Evolutionary conservation across 2,888 invertebrate genomes (phyloP).

Genomic region (Limnephilus rhombicus): DNA sequence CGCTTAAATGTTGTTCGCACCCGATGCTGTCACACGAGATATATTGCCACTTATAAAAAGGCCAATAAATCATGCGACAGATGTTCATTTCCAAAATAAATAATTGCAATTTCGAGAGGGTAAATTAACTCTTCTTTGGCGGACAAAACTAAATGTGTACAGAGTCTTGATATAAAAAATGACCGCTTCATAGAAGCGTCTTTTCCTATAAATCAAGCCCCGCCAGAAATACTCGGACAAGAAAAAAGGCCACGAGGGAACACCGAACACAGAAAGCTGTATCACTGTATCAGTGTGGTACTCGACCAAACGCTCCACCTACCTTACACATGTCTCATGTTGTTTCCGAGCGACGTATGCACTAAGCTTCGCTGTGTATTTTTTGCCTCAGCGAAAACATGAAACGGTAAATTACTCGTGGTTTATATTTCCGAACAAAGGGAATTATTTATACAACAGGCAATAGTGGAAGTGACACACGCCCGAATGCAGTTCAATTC

Average conservation of each 20-base stretch:
- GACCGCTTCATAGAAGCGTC: conserved; percentile 43
- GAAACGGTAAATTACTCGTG: conserved; percentile 54
- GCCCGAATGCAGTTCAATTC: conserved; percentile 25
- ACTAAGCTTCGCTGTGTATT: conserved; percentile 8
- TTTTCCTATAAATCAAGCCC: conserved; percentile 34
- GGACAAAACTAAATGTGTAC: conserved; percentile 21
- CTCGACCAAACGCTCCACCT: not conserved
- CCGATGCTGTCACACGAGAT: not conserved
- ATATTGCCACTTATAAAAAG: conserved; percentile 28
- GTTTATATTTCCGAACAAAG: conserved; percentile 61
- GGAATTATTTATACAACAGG: conserved; percentile 61
- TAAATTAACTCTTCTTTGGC: conserved; percentile 35
- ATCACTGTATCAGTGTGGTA: not conserved
- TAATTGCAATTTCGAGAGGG: conserved; percentile 39
- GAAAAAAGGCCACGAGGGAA: conserved; percentile 5
- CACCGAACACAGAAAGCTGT: not conserved
- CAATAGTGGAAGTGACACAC: conserved; percentile 57
- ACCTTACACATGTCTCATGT: conserved; percentile 34
- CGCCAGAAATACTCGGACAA: conserved; percentile 18
- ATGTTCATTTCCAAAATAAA: conserved; percentile 44
- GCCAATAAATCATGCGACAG: conserved; percentile 42
- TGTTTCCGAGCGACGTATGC: not conserved
- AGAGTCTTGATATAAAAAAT: conserved; percentile 22
- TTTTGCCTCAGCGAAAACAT: conserved; percentile 45
- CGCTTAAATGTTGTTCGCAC: not conserved